Evolutionary conservation across 2,797 vertebrate genomes (phyloP).

Genomic region (Acridotheres tristis): DNA sequence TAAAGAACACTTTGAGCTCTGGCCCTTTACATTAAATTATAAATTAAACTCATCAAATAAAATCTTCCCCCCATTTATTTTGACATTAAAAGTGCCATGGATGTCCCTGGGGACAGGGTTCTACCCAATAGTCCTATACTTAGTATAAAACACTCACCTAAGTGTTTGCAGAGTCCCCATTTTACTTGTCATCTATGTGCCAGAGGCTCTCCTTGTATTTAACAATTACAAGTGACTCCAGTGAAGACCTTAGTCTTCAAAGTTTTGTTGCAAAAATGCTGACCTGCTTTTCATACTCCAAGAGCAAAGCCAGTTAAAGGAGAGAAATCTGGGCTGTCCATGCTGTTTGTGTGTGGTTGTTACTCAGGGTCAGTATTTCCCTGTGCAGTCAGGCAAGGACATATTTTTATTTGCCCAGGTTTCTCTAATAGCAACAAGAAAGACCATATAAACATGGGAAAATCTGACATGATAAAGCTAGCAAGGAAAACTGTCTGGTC

Average conservation of each 20-base stretch:
- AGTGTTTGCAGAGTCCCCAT: background rate
- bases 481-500: background rate
- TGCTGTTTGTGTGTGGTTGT: rapidly evolving
- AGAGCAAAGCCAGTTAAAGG: background rate
- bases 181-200: background rate
- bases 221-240: background rate
- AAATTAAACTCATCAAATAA: background rate
- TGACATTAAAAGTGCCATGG: background rate
- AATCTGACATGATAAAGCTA: background rate
- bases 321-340: background rate
- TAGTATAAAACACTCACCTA: background rate
- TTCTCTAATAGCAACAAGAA: background rate
- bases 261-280: background rate
- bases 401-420: conserved; percentile 25
- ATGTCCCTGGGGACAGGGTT: background rate
- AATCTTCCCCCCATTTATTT: background rate
- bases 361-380: background rate
- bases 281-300: background rate
- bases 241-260: background rate
- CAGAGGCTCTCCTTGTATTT: background rate
- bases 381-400: background rate
- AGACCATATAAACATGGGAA: background rate
- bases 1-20: background rate
- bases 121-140: background rate
- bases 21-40: background rate